These are phyloP conservation scores for Phoxinus phoxinus DNA, from an alignment of 2,113 vertebrate genomes.

Conservation along the genomic window DNA sequence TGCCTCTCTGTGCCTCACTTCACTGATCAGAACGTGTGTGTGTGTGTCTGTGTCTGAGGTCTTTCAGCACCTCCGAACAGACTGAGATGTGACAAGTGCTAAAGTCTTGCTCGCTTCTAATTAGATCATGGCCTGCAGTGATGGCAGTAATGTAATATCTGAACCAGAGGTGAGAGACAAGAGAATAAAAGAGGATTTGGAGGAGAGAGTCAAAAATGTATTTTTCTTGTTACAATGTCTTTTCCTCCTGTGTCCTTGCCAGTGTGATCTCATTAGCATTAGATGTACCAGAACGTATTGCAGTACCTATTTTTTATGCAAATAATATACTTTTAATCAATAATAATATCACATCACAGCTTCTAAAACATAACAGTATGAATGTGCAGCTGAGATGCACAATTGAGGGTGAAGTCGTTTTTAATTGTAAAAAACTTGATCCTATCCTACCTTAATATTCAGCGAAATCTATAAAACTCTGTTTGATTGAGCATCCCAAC, in stretches of 20 bases:
- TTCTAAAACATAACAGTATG: neutral
- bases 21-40: constrained; percentile 18
- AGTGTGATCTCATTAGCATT: neutral
- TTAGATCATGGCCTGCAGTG: constrained; percentile 31
- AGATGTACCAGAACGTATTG: neutral
- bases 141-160: constrained; percentile 32
- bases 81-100: constrained; percentile 18
- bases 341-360: neutral
- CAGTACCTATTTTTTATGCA: neutral
- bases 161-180: neutral
- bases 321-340: neutral
- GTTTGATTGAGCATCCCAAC: too few species aligned
- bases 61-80: constrained; percentile 27
- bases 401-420: neutral
- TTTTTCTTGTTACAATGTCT: neutral
- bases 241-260: neutral
- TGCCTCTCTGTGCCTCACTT: constrained; percentile 1
- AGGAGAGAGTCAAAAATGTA: neutral
- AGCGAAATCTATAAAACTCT: neutral
- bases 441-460: neutral
- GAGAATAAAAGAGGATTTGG: constrained; percentile 9
- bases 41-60: constrained; percentile 16
- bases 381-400: neutral
- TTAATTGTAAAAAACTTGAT: neutral
- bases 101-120: constrained; percentile 28